A percentile compares a stretch with the other conserved stretches of the same genome.
phyloP scores from a whole-genome alignment of 92 coral and sea anemone species.

The Zoanthus sociatus region DNA sequence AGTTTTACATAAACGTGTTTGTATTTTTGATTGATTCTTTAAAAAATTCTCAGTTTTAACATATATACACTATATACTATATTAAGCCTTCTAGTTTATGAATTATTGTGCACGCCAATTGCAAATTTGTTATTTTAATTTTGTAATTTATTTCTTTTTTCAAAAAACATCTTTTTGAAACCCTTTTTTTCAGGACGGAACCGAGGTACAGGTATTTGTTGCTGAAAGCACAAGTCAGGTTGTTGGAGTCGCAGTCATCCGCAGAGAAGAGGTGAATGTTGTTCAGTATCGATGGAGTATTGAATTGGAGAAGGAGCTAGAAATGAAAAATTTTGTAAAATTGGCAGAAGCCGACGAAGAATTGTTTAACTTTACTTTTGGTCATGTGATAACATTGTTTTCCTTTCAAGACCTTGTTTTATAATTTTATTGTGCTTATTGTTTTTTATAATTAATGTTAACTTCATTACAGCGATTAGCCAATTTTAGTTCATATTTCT shows the following conservation, averaged over 20 bases:
- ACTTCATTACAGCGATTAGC: too few species aligned
- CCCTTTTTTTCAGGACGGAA: slow-evolving; percentile 78
- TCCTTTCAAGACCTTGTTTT: too few species aligned
- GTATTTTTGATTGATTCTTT: background rate
- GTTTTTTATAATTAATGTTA: too few species aligned
- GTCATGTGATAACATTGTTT: too few species aligned
- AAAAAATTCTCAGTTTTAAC: background rate
- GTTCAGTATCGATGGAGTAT: background rate
- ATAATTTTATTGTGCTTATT: too few species aligned
- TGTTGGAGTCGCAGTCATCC: slow-evolving; percentile 91
- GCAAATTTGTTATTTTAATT: background rate
- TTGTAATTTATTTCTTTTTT: background rate
- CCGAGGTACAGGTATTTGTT: slow-evolving; percentile 88
- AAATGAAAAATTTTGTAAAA: background rate
- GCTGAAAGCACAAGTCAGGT: slow-evolving; percentile 89
- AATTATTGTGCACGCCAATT: background rate
- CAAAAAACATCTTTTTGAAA: background rate
- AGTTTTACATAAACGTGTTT: background rate
- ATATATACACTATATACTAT: background rate
- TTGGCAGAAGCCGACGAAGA: background rate
- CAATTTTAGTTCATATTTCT: too few species aligned
- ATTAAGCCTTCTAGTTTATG: too few species aligned
- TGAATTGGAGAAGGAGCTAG: background rate
- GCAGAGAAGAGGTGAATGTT: slow-evolving; percentile 90
- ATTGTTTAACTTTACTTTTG: too few species aligned